Percentiles rank a stretch among this genome's conserved stretches.
Evolutionary conservation across 1,140 invertebrate genomes (phyloP).

Genomic region (Zaprionus nigranus): DNA sequence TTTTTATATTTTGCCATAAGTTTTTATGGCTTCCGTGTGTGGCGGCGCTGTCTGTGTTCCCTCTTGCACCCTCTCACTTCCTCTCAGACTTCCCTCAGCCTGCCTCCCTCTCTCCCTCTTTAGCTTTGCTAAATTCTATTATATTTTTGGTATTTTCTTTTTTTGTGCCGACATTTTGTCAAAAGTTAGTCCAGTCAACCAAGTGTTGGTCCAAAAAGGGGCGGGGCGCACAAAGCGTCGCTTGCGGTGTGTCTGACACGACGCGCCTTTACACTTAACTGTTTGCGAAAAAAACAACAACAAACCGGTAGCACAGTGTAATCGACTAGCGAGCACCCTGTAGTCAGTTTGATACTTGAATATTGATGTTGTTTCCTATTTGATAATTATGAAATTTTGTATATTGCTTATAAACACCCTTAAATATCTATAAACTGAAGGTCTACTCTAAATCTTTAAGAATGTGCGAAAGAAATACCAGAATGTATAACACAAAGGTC

Average conservation of each 20-base stretch:
- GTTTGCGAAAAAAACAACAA: conserved; percentile 43
- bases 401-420: not conserved
- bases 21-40: conserved; percentile 83
- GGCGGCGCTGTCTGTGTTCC: conserved; percentile 68
- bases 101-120: conserved; percentile 3
- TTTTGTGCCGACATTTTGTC: conserved; percentile 66
- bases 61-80: not conserved
- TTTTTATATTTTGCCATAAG: conserved; percentile 81
- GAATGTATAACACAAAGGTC: too few species aligned
- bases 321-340: not conserved
- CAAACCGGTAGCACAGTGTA: not conserved
- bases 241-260: conserved; percentile 76
- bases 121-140: conserved; percentile 24
- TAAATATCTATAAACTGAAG: not conserved
- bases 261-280: conserved; percentile 81
- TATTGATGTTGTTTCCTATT: not conserved
- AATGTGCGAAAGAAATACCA: not conserved
- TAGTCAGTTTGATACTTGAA: not conserved
- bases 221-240: conserved; percentile 28
- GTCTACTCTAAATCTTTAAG: not conserved
- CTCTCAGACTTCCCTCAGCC: not conserved
- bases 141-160: conserved; percentile 21
- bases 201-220: conserved; percentile 16
- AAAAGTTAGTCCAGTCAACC: conserved; percentile 76
- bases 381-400: not conserved